phyloP scores from a whole-genome alignment of 2,797 vertebrate species.

The Sorex maritimensis region DNA sequence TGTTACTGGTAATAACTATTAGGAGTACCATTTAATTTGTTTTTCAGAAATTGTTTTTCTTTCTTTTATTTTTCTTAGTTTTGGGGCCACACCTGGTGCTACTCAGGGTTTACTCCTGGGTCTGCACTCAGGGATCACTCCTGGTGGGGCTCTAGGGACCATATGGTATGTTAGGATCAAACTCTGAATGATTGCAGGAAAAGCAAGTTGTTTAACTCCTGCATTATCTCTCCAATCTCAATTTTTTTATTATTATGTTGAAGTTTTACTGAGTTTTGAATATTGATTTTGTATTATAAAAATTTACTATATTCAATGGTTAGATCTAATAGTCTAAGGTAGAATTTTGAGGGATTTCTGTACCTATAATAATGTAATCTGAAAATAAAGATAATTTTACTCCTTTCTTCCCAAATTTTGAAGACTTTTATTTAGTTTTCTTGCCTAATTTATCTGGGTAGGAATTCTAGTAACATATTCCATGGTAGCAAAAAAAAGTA shows the following conservation, averaged over 20 bases:
- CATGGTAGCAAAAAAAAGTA: background rate
- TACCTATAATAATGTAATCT: slow-evolving; percentile 5
- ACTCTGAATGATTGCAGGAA: no score
- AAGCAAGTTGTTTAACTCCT: no score
- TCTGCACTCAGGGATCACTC: no score
- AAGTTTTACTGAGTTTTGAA: background rate
- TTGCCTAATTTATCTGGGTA: background rate
- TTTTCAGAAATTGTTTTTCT: no score
- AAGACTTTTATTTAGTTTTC: background rate
- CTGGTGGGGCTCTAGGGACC: no score
- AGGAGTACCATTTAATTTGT: no score
- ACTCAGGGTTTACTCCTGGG: no score
- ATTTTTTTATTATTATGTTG: background rate
- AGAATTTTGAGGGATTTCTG: background rate
- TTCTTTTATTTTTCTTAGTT: background rate
- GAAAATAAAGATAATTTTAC: background rate
- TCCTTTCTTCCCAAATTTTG: background rate
- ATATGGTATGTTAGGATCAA: no score
- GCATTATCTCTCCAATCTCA: no score
- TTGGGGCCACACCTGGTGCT: no score
- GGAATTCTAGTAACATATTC: background rate
- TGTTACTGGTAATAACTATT: no score
- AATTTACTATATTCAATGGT: background rate
- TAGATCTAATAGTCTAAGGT: background rate
- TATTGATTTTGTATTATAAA: background rate